phyloP scores from a whole-genome alignment of 2,797 vertebrate species.

The Antrozous pallidus region DNA sequence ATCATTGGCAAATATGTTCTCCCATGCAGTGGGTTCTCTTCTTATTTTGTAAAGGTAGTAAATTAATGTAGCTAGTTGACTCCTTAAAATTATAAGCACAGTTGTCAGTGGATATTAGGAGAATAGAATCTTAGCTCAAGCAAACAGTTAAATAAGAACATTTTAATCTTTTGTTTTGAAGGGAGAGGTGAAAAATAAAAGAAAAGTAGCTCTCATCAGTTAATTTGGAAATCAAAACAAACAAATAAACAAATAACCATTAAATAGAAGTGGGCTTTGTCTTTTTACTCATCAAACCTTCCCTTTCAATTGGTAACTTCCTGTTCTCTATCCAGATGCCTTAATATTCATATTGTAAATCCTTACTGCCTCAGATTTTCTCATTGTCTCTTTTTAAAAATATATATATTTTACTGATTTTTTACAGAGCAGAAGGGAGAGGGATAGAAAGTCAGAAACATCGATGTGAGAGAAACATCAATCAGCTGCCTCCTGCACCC shows the following conservation, averaged over 20 bases:
- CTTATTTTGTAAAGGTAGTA: slow-evolving; percentile 7
- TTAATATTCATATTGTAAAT: background rate
- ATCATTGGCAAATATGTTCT: too few relatives aligned
- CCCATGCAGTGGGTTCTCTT: too few relatives aligned
- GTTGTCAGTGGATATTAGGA: slow-evolving; percentile 34
- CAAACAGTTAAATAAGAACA: slow-evolving; percentile 23
- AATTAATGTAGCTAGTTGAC: slow-evolving; percentile 41
- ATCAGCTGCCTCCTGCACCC: too few relatives aligned
- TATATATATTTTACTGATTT: too few relatives aligned
- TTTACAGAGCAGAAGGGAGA: too few relatives aligned
- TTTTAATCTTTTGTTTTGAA: slow-evolving; percentile 46
- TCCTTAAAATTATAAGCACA: slow-evolving; percentile 24
- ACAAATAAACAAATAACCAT: background rate
- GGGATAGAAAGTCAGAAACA: too few relatives aligned
- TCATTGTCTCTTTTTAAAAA: too few relatives aligned
- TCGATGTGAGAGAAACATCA: too few relatives aligned
- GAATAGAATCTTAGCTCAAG: slow-evolving; percentile 15
- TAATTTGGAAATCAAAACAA: slow-evolving; percentile 25
- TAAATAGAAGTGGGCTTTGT: background rate
- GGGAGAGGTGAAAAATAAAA: background rate
- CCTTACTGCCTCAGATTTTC: background rate
- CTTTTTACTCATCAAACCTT: background rate
- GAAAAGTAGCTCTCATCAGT: slow-evolving; percentile 10
- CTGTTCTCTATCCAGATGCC: background rate
- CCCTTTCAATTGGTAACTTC: slow-evolving; percentile 1